Percentiles rank a stretch among this genome's conserved stretches.
Conservation (phyloP, 2,888 invertebrate genomes). For the Nowickia ferox region DNA sequence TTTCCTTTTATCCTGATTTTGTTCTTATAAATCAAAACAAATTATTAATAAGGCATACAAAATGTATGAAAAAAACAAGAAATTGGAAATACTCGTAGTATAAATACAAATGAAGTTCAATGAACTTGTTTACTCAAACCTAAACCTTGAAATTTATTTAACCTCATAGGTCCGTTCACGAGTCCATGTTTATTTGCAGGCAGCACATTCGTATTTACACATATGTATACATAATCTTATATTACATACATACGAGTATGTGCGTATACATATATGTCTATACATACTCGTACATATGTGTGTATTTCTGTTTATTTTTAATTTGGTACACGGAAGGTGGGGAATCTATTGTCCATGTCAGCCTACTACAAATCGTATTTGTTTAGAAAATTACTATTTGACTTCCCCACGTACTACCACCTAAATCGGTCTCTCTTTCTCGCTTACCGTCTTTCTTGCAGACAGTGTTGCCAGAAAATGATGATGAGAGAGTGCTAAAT, state of each 20-base stretch:
- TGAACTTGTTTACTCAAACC: conserved; percentile 61
- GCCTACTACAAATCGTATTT: no score
- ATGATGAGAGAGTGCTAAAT: no score
- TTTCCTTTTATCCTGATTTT: conserved; percentile 13
- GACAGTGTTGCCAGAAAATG: no score
- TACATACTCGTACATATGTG: not conserved
- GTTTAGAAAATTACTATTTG: no score
- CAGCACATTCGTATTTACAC: not conserved
- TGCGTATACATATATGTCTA: not conserved
- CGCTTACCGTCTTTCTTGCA: no score
- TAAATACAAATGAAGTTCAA: conserved; percentile 54
- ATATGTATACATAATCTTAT: not conserved
- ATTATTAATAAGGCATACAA: not conserved
- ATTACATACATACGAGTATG: not conserved
- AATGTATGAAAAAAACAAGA: not conserved
- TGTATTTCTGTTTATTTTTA: not conserved
- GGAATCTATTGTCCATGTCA: no score
- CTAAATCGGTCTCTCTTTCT: no score
- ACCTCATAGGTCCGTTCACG: not conserved
- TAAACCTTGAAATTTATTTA: conserved; percentile 52
- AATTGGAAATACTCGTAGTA: not conserved
- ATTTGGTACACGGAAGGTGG: not conserved
- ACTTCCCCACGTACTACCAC: no score
- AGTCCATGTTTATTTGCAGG: not conserved
- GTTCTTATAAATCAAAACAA: conserved; percentile 16